Base-by-base conservation (phyloP, 2,888 invertebrate species). In the Deilephila elpenor region DNA sequence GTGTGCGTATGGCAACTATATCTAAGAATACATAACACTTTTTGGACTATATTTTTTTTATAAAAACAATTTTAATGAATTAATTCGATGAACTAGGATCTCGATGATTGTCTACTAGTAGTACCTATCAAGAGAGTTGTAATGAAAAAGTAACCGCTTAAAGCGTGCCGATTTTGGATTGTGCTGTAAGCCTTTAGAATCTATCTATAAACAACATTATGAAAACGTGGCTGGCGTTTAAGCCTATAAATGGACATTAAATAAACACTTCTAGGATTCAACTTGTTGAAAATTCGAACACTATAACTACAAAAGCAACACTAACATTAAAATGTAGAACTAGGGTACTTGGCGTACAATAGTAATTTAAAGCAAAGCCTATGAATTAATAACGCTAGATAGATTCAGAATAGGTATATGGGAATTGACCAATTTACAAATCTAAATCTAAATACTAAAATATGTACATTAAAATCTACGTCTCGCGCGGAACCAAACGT, bases 351-450 rank as follows among this genome's bases (percentile, higher is more conserved):
- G 82, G 85, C 86, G 82, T 84, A 67, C 83, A 82, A 81, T 80
- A 81, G 75, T 82, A 80, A 84, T 83, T 83, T 67, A 86, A 87
- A 89, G 90, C 88, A 88, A 89, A 90, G 90, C 90, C 44, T 89
- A 88, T 85, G 80, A 83, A 85, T 82, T 84, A 83, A 84, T 80
- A 80, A 81, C 80, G 82, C 83, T 87, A 88, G 84, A 83, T 84
- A 86, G 82, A 85, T 84, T 86, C 86, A 88, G 84, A 87, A 86
- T 84, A 88, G 84, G 83, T 88, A 82, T 86, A 87, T 84, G 86
- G 88, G 89, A 93, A 93, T 93, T 93, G 93, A 93, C 93, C 86
- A 89, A 91, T 89, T 92, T 91, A 93, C 88, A 89, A 89, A 88
- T 83, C 89, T 92, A 91, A 81, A 78, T 80, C 88, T 91, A 91